Percentiles rank a stretch among this genome's conserved stretches.
phyloP scores from a whole-genome alignment of 2,888 invertebrate genomes.

The Aspidiotus destructor region DNA sequence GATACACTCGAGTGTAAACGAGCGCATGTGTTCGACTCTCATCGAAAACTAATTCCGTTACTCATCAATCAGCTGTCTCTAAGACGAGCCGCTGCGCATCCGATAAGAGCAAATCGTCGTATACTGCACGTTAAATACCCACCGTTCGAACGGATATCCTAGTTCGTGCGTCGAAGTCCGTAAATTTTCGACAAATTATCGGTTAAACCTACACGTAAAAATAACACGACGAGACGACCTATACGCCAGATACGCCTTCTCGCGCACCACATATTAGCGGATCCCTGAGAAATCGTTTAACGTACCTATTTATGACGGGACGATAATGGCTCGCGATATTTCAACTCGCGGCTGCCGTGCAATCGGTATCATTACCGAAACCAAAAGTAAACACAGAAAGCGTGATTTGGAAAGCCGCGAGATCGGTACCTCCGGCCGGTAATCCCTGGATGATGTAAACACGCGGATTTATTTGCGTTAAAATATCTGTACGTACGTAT shows the following conservation, averaged over 20 bases:
- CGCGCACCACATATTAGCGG: background rate
- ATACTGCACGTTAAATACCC: no score
- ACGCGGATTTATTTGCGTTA: conserved; percentile 21
- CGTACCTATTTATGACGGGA: background rate
- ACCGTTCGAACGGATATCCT: background rate
- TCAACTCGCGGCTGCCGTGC: background rate
- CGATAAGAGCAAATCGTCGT: no score
- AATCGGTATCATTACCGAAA: conserved; percentile 16
- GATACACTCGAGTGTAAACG: no score
- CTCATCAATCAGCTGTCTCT: no score
- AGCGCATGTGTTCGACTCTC: no score
- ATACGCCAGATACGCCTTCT: no score
- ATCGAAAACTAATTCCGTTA: no score
- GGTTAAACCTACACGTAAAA: background rate
- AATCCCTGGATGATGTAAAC: conserved; percentile 24
- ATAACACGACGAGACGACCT: no score
- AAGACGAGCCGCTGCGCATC: no score
- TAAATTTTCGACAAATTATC: background rate
- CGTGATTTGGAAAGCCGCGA: conserved; percentile 14
- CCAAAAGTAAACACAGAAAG: conserved; percentile 23
- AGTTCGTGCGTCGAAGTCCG: background rate
- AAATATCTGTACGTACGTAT: background rate
- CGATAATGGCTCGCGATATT: conserved; percentile 20
- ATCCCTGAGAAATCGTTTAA: background rate
- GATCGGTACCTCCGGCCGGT: conserved; percentile 14